Conservation (phyloP, 2,888 invertebrate genomes). For the Zaprionus obscuricornis region DNA sequence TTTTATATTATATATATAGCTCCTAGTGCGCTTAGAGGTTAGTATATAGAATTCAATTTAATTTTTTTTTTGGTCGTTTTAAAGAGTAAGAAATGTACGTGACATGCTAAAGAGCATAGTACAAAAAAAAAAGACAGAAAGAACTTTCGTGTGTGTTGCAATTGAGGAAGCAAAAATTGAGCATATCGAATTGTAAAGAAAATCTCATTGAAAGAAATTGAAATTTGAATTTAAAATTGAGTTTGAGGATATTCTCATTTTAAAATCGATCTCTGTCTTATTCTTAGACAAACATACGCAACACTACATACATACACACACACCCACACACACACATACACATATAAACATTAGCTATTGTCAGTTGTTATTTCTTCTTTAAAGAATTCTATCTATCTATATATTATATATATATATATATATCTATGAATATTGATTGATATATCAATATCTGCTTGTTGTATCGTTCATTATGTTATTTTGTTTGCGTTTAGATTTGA, state of each 20-base stretch:
- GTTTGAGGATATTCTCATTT: too few relatives aligned
- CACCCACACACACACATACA: background rate
- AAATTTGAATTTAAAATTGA: too few relatives aligned
- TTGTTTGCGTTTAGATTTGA: background rate
- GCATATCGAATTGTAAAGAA: slow-evolving; percentile 11
- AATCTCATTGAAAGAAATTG: background rate
- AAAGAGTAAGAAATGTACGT: slow-evolving; percentile 42
- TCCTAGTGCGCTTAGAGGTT: slow-evolving; percentile 50
- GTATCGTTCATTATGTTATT: slow-evolving; percentile 29
- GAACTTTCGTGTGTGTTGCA: slow-evolving; percentile 22
- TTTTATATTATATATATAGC: slow-evolving; percentile 23
- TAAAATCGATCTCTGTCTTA: too few relatives aligned
- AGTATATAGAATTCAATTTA: slow-evolving; percentile 42
- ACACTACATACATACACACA: background rate
- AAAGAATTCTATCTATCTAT: slow-evolving; percentile 21
- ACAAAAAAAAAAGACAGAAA: slow-evolving; percentile 49
- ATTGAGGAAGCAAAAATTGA: slow-evolving; percentile 16
- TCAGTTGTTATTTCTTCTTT: slow-evolving; percentile 20
- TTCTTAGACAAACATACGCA: slow-evolving; percentile 14
- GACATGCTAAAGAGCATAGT: slow-evolving; percentile 50
- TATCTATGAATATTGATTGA: background rate
- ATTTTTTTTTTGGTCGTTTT: slow-evolving; percentile 59
- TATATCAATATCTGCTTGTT: background rate
- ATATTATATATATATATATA: slow-evolving; percentile 10
- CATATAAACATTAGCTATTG: slow-evolving; percentile 47